Evolutionary conservation across 2,797 vertebrate species (phyloP), one percentile per base, ranked within the genome.

Genomic region (Parauchenoglanis punctatus): DNA sequence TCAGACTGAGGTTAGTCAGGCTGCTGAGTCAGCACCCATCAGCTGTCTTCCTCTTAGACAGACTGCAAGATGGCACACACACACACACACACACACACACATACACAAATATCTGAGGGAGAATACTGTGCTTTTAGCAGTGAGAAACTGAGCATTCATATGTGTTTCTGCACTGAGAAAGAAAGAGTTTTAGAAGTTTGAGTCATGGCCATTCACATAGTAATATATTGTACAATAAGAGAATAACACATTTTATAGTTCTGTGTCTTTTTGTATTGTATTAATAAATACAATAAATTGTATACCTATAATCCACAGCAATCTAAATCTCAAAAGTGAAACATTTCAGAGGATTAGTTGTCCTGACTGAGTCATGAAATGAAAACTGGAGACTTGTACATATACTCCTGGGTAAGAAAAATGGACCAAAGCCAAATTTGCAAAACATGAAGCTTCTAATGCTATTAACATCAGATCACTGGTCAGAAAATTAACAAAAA

Each of bases 61-160:
- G 56, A 63, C 59, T 77, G 23, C n/a, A 59, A 83, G 52, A 83
- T 31, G 58, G 20, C 56, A 40, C 23, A 81, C 63, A 73, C 28
- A 89, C 67, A 44, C 56, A 40, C 23, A 81, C 63, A 73, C 28
- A 89, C 67, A 44, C 70, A 72, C 70, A 73, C 72, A 76, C 73
- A 52, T 35, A 49, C 46, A 49, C 46, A 49, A 49, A 49, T 28
- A 35, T 65, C 31, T 70, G 35, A 40, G 35, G 7, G 18, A 23
- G 17, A 35, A 49, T 49, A 49, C 7, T 49, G 46, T 49, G 46
- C 46, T 73, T 63, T 49, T 31, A 70, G 46, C 52, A 52, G 35
- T 58, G 54, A 52, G 25, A 85, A 63, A 72, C 18, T 31, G 31
- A 40, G 23, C 7, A 4, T 28, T 49, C 49, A 40, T 75, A 40